Conservation (phyloP, 2,113 vertebrate species). For the Falco punctatus region DNA sequence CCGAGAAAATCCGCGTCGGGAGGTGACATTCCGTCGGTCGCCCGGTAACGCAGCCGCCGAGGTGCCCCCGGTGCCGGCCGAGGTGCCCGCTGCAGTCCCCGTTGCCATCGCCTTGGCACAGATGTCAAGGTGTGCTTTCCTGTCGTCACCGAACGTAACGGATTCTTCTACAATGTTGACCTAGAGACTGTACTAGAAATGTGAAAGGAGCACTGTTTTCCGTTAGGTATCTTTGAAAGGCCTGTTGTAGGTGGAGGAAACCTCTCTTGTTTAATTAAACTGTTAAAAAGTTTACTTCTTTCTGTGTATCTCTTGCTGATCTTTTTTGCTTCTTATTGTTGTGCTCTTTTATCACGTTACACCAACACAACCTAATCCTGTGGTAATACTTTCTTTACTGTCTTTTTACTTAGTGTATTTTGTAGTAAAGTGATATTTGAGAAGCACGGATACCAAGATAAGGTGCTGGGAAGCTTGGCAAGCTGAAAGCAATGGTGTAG, state of each 20-base stretch:
- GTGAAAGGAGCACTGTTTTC: no score
- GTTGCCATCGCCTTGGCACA: background rate
- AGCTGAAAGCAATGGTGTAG: background rate
- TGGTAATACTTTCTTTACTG: background rate
- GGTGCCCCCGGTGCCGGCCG: background rate
- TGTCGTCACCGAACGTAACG: background rate
- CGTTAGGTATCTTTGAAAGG: background rate
- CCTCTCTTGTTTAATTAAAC: background rate
- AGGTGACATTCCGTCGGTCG: background rate
- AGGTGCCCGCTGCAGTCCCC: background rate
- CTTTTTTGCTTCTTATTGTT: background rate
- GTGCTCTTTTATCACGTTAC: background rate
- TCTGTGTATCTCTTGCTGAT: background rate
- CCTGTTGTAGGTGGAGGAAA: background rate
- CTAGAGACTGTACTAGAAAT: background rate
- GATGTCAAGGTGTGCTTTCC: background rate
- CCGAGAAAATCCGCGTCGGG: background rate
- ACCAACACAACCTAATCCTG: background rate
- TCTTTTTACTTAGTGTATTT: background rate
- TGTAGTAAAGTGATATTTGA: slow-evolving; percentile 5
- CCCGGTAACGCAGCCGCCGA: background rate
- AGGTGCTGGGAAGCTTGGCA: background rate
- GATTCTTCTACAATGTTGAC: background rate
- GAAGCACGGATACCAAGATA: background rate
- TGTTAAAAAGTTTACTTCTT: background rate